A percentile compares a stretch with the other conserved stretches of the same genome.
Conservation (phyloP, 2,797 vertebrate genomes). For the Phrynocephalus guinanensis region DNA sequence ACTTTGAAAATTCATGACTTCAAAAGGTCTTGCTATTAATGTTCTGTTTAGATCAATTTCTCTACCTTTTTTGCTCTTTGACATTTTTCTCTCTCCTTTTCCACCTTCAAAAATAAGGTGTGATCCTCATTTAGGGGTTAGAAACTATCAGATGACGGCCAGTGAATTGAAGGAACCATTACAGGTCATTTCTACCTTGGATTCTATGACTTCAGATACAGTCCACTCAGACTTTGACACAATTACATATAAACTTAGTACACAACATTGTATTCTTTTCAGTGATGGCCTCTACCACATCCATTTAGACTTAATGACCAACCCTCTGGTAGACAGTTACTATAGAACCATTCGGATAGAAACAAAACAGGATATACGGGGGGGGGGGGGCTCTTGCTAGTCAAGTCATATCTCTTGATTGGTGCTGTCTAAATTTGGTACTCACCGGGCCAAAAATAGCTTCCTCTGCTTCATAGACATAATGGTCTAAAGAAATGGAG, state of each 20-base stretch:
- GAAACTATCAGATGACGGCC: not conserved
- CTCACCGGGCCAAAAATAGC: conserved; percentile 92
- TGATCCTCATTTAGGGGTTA: not conserved
- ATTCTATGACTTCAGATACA: not conserved
- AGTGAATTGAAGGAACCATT: not conserved
- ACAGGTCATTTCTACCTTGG: not conserved
- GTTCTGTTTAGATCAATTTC: not conserved
- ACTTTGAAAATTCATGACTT: no score
- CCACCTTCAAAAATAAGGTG: not conserved
- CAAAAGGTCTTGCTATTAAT: no score
- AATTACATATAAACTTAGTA: not conserved
- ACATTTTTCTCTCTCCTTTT: not conserved
- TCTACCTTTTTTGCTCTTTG: not conserved
- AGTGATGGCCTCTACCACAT: no score
- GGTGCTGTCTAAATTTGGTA: conserved; percentile 45
- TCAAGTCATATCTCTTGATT: conserved; percentile 19
- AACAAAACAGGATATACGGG: conserved; percentile 33
- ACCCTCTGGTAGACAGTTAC: rapidly evolving
- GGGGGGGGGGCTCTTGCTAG: not conserved
- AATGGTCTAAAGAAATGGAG: conserved; percentile 94
- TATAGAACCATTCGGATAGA: conserved; percentile 24
- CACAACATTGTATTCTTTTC: not conserved
- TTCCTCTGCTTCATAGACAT: conserved; percentile 94
- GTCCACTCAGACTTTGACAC: not conserved
- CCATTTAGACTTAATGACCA: not conserved